Evolutionary conservation across 35 echinoderm and acorn worm genomes (phyloP).

Genomic region (Lytechinus pictus): DNA sequence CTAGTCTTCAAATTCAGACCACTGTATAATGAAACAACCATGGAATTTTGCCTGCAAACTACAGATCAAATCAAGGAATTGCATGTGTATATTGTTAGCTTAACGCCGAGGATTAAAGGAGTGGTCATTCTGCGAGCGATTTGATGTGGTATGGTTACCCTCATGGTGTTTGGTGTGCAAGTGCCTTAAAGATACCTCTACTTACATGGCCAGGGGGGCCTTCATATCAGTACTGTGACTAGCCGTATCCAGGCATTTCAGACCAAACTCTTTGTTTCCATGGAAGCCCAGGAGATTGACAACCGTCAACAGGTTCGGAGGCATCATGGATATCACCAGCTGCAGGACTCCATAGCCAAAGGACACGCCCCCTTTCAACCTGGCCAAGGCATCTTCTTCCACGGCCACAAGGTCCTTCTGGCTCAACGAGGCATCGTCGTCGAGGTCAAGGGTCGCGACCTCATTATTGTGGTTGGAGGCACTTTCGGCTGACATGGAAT

Average conservation of each 20-base stretch:
- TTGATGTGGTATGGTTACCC: too few species aligned
- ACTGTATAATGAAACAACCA: too few species aligned
- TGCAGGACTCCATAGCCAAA: constrained; percentile 97
- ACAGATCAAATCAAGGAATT: too few species aligned
- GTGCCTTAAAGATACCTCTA: background rate
- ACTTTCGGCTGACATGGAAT: constrained; percentile 21
- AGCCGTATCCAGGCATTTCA: constrained; percentile 79
- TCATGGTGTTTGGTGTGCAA: too few species aligned
- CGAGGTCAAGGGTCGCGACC: constrained; percentile 30
- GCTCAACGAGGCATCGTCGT: background rate
- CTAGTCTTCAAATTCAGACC: too few species aligned
- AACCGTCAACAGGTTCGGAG: constrained; percentile 88
- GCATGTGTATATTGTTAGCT: too few species aligned
- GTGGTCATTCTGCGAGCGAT: too few species aligned
- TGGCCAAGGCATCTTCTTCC: constrained; percentile 65
- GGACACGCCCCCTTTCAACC: constrained; percentile 81
- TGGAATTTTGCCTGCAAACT: too few species aligned
- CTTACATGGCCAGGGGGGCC: constrained; percentile 94
- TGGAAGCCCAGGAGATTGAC: constrained; percentile 96
- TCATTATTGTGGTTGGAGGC: constrained; percentile 50
- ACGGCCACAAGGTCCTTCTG: constrained; percentile 62
- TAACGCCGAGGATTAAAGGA: too few species aligned
- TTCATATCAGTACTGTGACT: constrained; percentile 97
- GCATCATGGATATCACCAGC: constrained; percentile 96
- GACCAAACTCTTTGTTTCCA: constrained; percentile 85